Percentiles rank a stretch among this genome's conserved stretches.
Evolutionary conservation across 2,113 vertebrate species (phyloP).

Genomic region (Ceyx cyanopectus): DNA sequence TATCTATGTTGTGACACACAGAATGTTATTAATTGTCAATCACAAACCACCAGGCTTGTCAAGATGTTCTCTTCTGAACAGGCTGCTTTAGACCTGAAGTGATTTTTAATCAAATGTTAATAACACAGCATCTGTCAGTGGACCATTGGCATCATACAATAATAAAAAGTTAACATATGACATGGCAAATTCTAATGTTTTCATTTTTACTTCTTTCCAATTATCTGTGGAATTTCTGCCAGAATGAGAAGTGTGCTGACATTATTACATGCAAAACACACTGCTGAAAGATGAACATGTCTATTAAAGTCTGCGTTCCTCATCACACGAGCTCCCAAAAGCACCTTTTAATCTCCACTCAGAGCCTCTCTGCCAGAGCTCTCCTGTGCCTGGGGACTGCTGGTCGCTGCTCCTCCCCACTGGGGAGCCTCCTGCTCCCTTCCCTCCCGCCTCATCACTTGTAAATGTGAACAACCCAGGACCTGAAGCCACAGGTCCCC

Average conservation of each 20-base stretch:
- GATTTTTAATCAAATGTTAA: conserved; percentile 87
- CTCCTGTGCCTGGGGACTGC: accelerated
- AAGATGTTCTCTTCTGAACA: conserved; percentile 79
- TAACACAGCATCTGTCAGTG: conserved; percentile 81
- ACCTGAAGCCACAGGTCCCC: neutral
- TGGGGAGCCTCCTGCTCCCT: neutral
- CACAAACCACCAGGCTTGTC: conserved; percentile 79
- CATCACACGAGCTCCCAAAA: neutral
- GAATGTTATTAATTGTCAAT: conserved; percentile 86
- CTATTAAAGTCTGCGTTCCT: conserved; percentile 51
- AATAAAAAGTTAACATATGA: conserved; percentile 79
- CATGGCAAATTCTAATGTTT: conserved; percentile 79
- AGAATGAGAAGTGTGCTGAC: conserved; percentile 70
- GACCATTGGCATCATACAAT: conserved; percentile 79
- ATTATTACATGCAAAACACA: conserved; percentile 61
- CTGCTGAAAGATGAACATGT: conserved; percentile 47
- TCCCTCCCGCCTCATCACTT: no score
- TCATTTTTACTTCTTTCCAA: conserved; percentile 76
- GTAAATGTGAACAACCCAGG: accelerated
- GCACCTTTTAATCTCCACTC: conserved; percentile 8
- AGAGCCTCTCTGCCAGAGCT: neutral
- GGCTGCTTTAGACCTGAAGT: conserved; percentile 83
- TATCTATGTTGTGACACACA: conserved; percentile 78
- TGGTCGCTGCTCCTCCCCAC: accelerated
- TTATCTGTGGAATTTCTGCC: conserved; percentile 78